Evolutionary conservation across 2,888 invertebrate species (phyloP).

Genomic region (Carcina quercana): DNA sequence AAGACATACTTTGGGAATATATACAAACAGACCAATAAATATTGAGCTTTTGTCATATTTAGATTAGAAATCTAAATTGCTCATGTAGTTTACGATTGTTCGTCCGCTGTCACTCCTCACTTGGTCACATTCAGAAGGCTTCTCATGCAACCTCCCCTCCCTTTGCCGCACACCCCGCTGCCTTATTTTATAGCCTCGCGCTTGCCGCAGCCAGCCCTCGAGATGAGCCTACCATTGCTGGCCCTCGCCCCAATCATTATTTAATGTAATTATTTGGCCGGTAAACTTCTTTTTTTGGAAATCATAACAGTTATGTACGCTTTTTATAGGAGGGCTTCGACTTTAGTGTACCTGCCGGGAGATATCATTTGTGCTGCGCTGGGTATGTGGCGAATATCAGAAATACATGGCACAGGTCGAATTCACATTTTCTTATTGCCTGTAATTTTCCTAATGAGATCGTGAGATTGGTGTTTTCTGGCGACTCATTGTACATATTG

Average conservation of each 20-base stretch:
- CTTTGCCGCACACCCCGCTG: constrained; percentile 20
- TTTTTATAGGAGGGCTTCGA: constrained; percentile 38
- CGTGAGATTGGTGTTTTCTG: too few relatives aligned
- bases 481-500: too few relatives aligned
- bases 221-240: constrained; percentile 57
- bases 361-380: constrained; percentile 16
- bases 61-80: too few relatives aligned
- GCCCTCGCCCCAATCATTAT: constrained; percentile 61
- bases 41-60: too few relatives aligned
- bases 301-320: constrained; percentile 49
- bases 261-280: constrained; percentile 66
- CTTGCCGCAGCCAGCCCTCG: constrained; percentile 51
- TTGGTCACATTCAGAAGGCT: neutral
- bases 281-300: constrained; percentile 52
- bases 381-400: constrained; percentile 1
- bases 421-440: too few relatives aligned
- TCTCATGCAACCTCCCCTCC: constrained; percentile 21
- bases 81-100: too few relatives aligned
- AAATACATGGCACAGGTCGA: too few relatives aligned
- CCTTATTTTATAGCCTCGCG: constrained; percentile 58
- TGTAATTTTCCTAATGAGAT: too few relatives aligned
- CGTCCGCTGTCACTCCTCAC: constrained; percentile 24
- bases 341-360: constrained; percentile 27
- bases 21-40: too few relatives aligned
- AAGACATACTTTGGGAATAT: too few relatives aligned